Evolutionary conservation across 2,888 invertebrate species (phyloP).

Genomic region (Creontiades dilutus): DNA sequence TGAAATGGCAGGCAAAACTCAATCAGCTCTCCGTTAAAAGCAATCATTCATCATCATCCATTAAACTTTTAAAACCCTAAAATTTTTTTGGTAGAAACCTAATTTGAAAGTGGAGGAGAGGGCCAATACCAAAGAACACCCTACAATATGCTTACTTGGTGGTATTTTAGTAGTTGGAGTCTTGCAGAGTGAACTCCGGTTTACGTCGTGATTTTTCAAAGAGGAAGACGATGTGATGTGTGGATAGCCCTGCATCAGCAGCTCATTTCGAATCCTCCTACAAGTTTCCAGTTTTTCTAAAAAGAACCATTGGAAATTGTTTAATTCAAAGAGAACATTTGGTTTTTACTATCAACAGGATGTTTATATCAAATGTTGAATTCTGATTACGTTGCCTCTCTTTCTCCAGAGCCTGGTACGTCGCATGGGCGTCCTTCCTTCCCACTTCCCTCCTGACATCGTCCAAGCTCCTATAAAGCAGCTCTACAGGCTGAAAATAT

Average conservation of each 20-base stretch:
- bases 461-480: constrained; percentile 77
- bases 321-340: no score
- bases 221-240: constrained; percentile 7
- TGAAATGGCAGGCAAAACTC: no score
- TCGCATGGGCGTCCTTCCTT: constrained; percentile 74
- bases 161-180: not conserved
- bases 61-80: no score
- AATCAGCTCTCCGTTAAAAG: no score
- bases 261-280: constrained; percentile 70
- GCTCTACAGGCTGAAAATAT: constrained; percentile 78
- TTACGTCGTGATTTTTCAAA: not conserved
- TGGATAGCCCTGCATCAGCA: constrained; percentile 68
- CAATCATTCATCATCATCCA: no score
- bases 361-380: no score
- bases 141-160: not conserved
- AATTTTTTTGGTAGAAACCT: no score
- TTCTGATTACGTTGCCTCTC: constrained; percentile 75
- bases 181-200: not conserved
- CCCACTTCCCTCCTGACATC: constrained; percentile 78
- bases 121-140: no score
- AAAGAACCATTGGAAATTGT: not conserved
- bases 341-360: no score
- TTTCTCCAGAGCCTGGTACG: constrained; percentile 75
- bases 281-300: constrained; percentile 74
- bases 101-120: no score